Conservation (phyloP, 2,797 vertebrate genomes). For the Phataginus tetradactyla region DNA sequence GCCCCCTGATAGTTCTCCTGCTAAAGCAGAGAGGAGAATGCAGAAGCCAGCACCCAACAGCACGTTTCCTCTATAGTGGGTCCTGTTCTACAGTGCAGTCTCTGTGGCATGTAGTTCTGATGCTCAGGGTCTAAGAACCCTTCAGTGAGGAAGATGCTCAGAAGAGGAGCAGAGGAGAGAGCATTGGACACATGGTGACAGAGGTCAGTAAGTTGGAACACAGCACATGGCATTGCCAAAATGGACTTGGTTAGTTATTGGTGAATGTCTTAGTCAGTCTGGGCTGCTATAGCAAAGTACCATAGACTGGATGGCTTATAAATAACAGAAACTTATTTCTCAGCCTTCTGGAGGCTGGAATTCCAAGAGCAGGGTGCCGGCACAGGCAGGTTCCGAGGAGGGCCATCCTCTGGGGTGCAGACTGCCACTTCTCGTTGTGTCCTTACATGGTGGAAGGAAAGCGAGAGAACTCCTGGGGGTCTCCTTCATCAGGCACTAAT, state of each 20-base stretch:
- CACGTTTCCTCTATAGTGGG: not conserved
- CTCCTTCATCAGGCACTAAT: not conserved
- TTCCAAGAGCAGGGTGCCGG: not conserved
- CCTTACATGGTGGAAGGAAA: not conserved
- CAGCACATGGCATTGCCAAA: accelerated
- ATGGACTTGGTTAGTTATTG: not conserved
- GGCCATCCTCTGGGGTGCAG: not conserved
- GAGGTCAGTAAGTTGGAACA: not conserved
- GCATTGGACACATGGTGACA: accelerated
- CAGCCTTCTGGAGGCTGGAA: not conserved
- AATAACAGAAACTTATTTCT: not conserved
- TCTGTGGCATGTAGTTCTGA: not conserved
- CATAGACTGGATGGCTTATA: not conserved
- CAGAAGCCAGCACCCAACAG: not conserved
- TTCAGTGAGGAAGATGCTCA: not conserved
- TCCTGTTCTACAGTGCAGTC: accelerated
- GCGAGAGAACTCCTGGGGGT: not conserved
- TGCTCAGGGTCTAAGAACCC: not conserved
- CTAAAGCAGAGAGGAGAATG: not conserved
- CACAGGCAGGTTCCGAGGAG: not conserved
- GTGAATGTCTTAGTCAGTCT: not conserved
- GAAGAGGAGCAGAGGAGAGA: not conserved
- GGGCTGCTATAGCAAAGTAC: not conserved
- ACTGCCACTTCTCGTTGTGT: not conserved
- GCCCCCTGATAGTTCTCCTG: not conserved